phyloP scores from a whole-genome alignment of 64 coral and sea anemone genomes.

The Actinia equina region DNA sequence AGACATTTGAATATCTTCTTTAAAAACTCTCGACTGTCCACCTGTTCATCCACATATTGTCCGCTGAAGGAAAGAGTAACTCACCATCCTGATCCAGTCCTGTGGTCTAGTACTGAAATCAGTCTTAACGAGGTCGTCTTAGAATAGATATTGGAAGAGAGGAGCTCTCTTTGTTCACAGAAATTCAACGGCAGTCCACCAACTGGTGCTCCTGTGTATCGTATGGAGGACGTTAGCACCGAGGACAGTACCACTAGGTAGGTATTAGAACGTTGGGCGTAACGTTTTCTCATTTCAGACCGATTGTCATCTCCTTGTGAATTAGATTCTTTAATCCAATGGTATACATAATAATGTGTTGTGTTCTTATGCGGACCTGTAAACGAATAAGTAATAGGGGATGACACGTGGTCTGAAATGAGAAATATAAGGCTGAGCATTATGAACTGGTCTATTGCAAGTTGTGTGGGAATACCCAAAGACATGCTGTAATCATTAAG shows the following conservation, averaged over 20 bases:
- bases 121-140: background rate
- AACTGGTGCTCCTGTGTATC: background rate
- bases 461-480: no score
- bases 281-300: background rate
- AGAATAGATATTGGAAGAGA: background rate
- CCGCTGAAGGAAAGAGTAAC: background rate
- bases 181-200: background rate
- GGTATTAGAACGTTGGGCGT: background rate
- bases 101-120: background rate
- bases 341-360: no score
- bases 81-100: background rate
- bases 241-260: background rate
- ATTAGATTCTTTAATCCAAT: no score
- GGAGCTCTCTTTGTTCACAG: background rate
- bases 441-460: no score
- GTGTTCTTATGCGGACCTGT: no score
- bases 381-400: no score
- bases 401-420: no score
- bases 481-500: no score
- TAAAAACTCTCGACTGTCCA: background rate
- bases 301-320: no score
- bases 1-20: background rate
- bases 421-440: no score
- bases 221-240: background rate
- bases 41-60: background rate